Evolutionary conservation across 1,140 invertebrate species (phyloP).

Genomic region (Spodoptera frugiperda): DNA sequence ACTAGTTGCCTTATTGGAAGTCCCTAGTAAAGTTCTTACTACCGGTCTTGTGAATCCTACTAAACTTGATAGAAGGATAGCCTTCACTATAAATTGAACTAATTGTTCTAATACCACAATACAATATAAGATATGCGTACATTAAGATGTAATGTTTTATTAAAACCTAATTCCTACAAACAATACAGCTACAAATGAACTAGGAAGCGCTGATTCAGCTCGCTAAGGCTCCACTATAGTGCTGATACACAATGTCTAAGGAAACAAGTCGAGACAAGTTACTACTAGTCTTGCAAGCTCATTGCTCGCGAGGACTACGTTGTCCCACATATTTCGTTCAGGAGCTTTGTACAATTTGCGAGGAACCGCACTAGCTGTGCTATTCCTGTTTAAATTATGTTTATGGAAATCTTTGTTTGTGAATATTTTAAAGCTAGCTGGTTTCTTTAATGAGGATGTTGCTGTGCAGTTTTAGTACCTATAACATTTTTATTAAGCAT

Average conservation of each 20-base stretch:
- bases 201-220: slow-evolving; percentile 9
- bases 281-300: slow-evolving; percentile 12
- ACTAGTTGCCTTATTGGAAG: not conserved
- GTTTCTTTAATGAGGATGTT: slow-evolving; percentile 7
- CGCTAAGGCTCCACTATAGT: not conserved
- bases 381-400: slow-evolving; percentile 22
- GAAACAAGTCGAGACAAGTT: slow-evolving; percentile 14
- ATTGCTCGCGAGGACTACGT: slow-evolving; percentile 14
- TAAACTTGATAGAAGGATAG: too few relatives aligned
- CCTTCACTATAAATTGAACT: too few relatives aligned
- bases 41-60: too few relatives aligned
- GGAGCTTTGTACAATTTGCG: slow-evolving; percentile 31
- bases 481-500: not conserved
- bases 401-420: slow-evolving; percentile 23
- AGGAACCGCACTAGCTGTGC: slow-evolving; percentile 12
- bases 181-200: not conserved
- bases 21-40: too few relatives aligned
- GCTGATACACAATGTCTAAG: slow-evolving; percentile 7
- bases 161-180: not conserved
- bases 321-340: not conserved
- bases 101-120: not conserved
- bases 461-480: not conserved
- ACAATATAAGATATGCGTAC: not conserved
- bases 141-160: too few relatives aligned
- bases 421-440: slow-evolving; percentile 19